Evolutionary conservation across 2,797 vertebrate species (phyloP), one percentile per base, ranked within the genome.

Genomic region (Propithecus deckenii): DNA sequence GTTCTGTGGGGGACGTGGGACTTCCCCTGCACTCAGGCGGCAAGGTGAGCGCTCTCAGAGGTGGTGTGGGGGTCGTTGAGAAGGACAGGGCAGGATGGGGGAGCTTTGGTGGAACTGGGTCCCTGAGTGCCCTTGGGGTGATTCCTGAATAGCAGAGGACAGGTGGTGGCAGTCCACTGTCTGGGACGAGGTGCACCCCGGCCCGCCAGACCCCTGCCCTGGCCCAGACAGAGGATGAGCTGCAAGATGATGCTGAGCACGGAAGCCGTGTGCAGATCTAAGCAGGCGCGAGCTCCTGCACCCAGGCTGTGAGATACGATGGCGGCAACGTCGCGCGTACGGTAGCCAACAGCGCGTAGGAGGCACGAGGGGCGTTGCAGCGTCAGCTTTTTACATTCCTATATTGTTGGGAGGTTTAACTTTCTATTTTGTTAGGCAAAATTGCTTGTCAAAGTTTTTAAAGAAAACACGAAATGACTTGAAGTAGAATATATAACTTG

Each of bases 301-400:
- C 63, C 15, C 23, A 14, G 7, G 14, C 20, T 8, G 5, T 8
- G 6, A 59, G 11, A 35, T 15, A 5, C 1, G 7, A 22, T 14
- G 25, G 18, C 7, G 2, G 1, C 1, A 13, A 32, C 7, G 6
- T 41, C 72, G 22, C 18, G 48, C 7, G 5, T 3, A 6, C 17
- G 35, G 30, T 11, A 14, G 3, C 5, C 9, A 1, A 32, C 2
- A 2, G 23, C 25, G 18, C 10, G 10, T 38, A 11, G 23, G 4
- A 59, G 48, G 30, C 30, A 22, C 0, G 0, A 9, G 23, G 32
- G 20, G 46, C 1, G 0, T 7, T 14, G 20, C 13, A 3, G 25
- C 4, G 32, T 7, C 18, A 46, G 86, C 14, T 25, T 23, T 48
- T 55, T 11, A 52, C 32, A 28, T 52, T 89, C 32, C 57, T 80